Conservation (phyloP, 2,113 vertebrate species). For the Planiliza haematocheilus region DNA sequence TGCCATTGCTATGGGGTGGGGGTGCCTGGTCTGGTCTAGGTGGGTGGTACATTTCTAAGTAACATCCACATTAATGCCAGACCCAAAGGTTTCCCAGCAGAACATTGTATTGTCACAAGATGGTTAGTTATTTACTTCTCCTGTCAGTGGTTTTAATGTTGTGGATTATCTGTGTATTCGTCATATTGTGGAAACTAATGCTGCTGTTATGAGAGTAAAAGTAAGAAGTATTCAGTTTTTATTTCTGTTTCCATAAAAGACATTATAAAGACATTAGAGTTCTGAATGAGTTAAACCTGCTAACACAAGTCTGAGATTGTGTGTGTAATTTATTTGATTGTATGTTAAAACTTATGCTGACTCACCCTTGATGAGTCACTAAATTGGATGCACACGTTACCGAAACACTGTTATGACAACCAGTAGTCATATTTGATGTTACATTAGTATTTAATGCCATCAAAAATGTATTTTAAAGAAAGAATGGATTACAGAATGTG, state of each 20-base stretch:
- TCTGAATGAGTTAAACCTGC: conserved; percentile 59
- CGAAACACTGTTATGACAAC: conserved; percentile 42
- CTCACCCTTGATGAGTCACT: conserved; percentile 46
- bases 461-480: not conserved
- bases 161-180: too few species aligned
- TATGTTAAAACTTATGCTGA: conserved; percentile 28
- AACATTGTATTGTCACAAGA: too few species aligned
- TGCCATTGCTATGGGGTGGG: too few species aligned
- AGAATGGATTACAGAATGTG: not conserved
- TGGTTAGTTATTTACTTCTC: too few species aligned
- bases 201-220: not conserved
- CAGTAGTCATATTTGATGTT: not conserved
- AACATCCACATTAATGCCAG: too few species aligned
- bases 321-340: conserved; percentile 39
- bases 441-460: not conserved
- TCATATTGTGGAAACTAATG: not conserved
- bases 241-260: too few species aligned
- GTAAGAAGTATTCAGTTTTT: too few species aligned
- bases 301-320: conserved; percentile 63
- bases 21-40: too few species aligned
- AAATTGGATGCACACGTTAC: conserved; percentile 27
- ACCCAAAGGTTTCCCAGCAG: too few species aligned
- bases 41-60: too few species aligned
- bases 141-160: too few species aligned
- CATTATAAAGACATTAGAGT: too few species aligned